Percentiles rank a stretch among this genome's conserved stretches.
Evolutionary conservation across 2,888 invertebrate genomes (phyloP).

Genomic region (Sphinx pinastri): DNA sequence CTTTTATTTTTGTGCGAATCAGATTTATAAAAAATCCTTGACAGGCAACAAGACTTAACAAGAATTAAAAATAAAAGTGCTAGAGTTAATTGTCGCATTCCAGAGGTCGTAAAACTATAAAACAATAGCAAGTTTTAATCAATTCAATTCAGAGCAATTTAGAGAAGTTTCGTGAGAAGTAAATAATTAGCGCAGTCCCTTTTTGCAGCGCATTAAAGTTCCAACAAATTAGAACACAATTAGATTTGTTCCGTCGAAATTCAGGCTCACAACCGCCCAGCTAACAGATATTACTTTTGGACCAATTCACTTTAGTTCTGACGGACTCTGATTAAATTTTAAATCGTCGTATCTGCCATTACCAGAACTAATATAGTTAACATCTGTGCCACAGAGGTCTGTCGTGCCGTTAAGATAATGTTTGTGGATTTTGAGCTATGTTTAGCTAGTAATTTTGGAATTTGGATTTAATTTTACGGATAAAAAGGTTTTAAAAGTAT

Average conservation of each 20-base stretch:
- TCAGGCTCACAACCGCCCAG: slow-evolving; percentile 23
- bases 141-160: slow-evolving; percentile 12
- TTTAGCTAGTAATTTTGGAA: neutral
- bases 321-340: slow-evolving; percentile 59
- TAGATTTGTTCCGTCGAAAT: slow-evolving; percentile 28
- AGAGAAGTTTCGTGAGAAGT: slow-evolving; percentile 19
- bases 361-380: slow-evolving; percentile 58
- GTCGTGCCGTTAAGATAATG: neutral
- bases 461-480: no score
- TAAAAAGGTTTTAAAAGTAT: no score
- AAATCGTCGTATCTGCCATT: slow-evolving; percentile 47
- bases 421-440: neutral
- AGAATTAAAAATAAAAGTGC: neutral
- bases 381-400: slow-evolving; percentile 53
- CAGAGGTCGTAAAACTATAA: neutral
- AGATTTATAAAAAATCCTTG: no score
- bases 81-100: neutral
- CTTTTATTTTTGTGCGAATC: no score
- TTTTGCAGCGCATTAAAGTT: slow-evolving; percentile 21
- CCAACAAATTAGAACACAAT: slow-evolving; percentile 27
- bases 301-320: slow-evolving; percentile 41
- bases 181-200: slow-evolving; percentile 24
- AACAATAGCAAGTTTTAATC: slow-evolving; percentile 3
- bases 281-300: slow-evolving; percentile 36
- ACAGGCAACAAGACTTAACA: no score